Evolutionary conservation across 2,888 invertebrate species (phyloP).

Genomic region (Tromatobia lineatoria): DNA sequence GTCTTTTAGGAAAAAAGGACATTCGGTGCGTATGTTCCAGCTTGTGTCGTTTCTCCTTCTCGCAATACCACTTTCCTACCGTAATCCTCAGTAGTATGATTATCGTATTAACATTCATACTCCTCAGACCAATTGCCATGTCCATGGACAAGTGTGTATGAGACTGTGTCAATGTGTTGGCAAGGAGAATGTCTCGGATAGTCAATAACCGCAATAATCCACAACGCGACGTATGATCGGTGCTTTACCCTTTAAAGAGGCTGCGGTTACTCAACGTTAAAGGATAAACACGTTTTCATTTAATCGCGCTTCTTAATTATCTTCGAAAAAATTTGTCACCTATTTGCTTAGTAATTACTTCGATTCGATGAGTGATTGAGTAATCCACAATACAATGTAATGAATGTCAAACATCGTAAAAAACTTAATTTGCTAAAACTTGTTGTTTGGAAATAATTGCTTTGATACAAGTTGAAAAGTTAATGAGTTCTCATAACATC

Average conservation of each 20-base stretch:
- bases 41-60: constrained; percentile 29
- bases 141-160: background rate
- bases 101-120: background rate
- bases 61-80: background rate
- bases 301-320: too few relatives aligned
- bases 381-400: background rate
- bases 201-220: constrained; percentile 12
- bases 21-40: constrained; percentile 15
- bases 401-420: background rate
- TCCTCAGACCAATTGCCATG: background rate
- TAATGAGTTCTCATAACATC: too few relatives aligned
- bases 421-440: background rate
- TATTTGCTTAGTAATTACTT: background rate
- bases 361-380: background rate
- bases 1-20: constrained; percentile 78
- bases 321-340: background rate
- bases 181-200: constrained; percentile 28
- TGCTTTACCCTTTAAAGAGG: background rate
- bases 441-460: background rate
- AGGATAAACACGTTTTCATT: background rate
- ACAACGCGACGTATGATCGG: constrained; percentile 3
- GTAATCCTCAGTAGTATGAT: background rate
- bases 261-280: background rate
- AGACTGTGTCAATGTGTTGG: background rate
- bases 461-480: background rate